Conservation (phyloP, 1,140 invertebrate species). For the Ostrea edulis region DNA sequence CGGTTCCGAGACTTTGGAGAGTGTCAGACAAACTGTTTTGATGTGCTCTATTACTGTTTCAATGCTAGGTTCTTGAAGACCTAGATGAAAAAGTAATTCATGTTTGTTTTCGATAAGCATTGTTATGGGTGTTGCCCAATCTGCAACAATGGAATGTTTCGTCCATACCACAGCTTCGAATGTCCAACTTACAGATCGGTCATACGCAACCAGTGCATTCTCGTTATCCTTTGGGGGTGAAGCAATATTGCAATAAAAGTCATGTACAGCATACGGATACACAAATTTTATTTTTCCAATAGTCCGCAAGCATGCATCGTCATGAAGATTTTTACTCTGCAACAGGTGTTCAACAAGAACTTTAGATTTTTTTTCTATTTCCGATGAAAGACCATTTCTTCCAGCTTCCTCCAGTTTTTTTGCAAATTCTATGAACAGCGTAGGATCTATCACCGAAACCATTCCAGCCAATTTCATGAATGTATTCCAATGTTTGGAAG, state of each 20-base stretch:
- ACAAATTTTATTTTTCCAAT: background rate
- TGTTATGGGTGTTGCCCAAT: background rate
- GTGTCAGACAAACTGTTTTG: background rate
- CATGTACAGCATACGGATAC: background rate
- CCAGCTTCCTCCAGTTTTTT: background rate
- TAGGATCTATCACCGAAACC: background rate
- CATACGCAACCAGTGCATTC: background rate
- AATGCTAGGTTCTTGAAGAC: background rate
- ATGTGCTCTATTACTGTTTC: conserved; percentile 1
- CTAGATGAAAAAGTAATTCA: background rate
- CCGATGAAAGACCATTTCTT: background rate
- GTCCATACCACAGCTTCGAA: background rate
- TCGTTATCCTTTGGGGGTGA: background rate
- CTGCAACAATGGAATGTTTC: background rate
- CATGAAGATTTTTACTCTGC: background rate
- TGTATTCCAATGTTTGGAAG: background rate
- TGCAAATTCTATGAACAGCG: conserved; percentile 10
- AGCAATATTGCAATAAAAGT: background rate
- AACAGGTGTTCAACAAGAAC: background rate
- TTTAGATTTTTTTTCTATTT: background rate
- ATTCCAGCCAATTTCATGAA: conserved; percentile 9
- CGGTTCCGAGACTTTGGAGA: background rate
- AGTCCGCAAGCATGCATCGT: background rate
- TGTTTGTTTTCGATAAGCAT: background rate
- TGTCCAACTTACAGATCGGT: background rate